Conservation (phyloP, 2,797 vertebrate species). For the Hapalemur alaotrensis region DNA sequence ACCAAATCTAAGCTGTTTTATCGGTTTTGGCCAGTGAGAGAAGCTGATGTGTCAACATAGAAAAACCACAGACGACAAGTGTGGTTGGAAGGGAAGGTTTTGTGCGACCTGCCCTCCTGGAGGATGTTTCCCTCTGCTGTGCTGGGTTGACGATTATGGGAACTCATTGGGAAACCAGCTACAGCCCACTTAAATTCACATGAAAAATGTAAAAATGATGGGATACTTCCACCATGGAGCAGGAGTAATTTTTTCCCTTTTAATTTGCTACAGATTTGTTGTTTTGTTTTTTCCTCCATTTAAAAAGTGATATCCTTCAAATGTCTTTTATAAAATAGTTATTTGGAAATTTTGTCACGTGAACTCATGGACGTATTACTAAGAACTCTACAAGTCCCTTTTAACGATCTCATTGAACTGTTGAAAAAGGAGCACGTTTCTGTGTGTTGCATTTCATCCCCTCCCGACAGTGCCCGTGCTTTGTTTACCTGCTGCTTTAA, state of each 20-base stretch:
- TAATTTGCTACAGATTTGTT: background rate
- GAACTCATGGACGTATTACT: background rate
- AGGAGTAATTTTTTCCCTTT: background rate
- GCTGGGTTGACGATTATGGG: background rate
- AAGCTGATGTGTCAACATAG: background rate
- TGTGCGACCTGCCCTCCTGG: background rate
- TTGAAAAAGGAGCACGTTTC: rapidly evolving
- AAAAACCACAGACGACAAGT: background rate
- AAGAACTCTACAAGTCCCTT: background rate
- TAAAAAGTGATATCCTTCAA: background rate
- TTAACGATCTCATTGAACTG: too few species aligned
- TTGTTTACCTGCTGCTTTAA: background rate
- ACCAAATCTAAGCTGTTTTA: background rate
- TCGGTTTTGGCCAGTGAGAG: background rate
- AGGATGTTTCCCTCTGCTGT: background rate
- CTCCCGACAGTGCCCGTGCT: background rate
- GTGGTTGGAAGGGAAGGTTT: background rate
- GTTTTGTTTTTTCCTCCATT: background rate
- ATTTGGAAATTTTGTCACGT: background rate
- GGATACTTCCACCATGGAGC: background rate
- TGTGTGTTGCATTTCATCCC: background rate
- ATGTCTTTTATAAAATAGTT: background rate
- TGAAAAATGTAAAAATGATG: background rate
- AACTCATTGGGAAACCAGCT: background rate
- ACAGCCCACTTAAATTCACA: background rate